Evolutionary conservation across 1,140 invertebrate species (phyloP).

Genomic region (Pogonomyrmex barbatus): DNA sequence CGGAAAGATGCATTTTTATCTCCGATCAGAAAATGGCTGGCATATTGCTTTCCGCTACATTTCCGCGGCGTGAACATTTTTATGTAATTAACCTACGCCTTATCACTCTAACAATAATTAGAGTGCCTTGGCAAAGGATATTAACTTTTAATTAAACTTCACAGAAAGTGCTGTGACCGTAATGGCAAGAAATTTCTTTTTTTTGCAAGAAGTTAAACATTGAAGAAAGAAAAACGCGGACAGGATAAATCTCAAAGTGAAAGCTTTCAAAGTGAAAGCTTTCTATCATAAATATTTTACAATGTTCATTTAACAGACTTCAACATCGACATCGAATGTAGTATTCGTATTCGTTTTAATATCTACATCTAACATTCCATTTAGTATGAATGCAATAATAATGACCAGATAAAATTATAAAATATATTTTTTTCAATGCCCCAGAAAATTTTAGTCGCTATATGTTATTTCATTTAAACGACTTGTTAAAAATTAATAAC

Average conservation of each 20-base stretch:
- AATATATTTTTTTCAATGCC: background rate
- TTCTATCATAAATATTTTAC: conserved; percentile 46
- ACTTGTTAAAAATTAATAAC: conserved; percentile 2
- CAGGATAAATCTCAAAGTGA: background rate
- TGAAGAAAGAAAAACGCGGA: conserved; percentile 7
- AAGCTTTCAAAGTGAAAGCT: background rate
- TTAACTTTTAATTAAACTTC: conserved; percentile 70
- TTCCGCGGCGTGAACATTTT: conserved; percentile 54
- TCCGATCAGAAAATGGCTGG: conserved; percentile 26
- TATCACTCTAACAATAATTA: conserved; percentile 61
- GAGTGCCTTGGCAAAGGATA: conserved; percentile 33
- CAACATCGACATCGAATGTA: background rate
- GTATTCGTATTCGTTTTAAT: conserved; percentile 27
- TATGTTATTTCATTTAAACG: background rate
- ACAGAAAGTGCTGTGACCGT: background rate
- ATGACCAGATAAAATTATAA: background rate
- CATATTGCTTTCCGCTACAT: conserved; percentile 51
- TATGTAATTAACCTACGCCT: conserved; percentile 62
- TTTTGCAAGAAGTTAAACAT: conserved; percentile 46
- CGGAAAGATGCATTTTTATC: conserved; percentile 22
- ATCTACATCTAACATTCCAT: background rate
- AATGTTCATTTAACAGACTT: background rate
- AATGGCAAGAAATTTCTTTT: conserved; percentile 13
- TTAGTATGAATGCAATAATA: background rate
- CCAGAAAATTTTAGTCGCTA: background rate